A percentile compares a stretch with the other conserved stretches of the same genome.
Evolutionary conservation across 2,888 invertebrate genomes (phyloP).

Genomic region (Gasteruption jaculator): DNA sequence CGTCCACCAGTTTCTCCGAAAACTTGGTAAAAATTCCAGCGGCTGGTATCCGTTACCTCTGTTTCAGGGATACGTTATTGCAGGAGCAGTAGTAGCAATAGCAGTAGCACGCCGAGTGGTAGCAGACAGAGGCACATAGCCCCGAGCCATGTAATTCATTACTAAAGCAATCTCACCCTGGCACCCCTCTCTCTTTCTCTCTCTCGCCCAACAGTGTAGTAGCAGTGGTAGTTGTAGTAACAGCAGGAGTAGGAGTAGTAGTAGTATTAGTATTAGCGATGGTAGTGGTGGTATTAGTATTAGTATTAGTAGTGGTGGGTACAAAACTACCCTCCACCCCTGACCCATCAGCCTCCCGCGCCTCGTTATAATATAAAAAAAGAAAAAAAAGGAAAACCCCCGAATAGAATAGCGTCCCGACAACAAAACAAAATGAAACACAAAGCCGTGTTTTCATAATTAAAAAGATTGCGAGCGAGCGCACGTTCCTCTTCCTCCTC

Average conservation of each 20-base stretch:
- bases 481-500: background rate
- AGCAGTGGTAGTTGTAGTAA: conserved; percentile 12
- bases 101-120: no score
- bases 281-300: no score
- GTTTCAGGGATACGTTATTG: no score
- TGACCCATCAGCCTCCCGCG: conserved; percentile 39
- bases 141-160: conserved; percentile 49
- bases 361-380: conserved; percentile 44
- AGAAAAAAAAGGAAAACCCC: conserved; percentile 23
- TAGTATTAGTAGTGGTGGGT: no score
- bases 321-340: conserved; percentile 36
- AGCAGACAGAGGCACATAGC: conserved; percentile 46
- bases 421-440: conserved; percentile 52
- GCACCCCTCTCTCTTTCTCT: conserved; percentile 23
- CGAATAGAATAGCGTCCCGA: conserved; percentile 48
- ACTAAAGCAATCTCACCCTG: conserved; percentile 38
- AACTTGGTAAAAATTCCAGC: no score
- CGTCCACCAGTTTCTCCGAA: no score
- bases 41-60: no score
- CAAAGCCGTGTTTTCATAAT: conserved; percentile 53
- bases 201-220: background rate
- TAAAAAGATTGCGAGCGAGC: conserved; percentile 52
- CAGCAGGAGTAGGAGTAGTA: no score
- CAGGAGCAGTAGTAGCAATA: no score
- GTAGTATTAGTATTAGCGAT: no score